These are phyloP conservation scores for Vanessa cardui DNA, from an alignment of 2,888 invertebrate genomes.

Conservation along the genomic window DNA sequence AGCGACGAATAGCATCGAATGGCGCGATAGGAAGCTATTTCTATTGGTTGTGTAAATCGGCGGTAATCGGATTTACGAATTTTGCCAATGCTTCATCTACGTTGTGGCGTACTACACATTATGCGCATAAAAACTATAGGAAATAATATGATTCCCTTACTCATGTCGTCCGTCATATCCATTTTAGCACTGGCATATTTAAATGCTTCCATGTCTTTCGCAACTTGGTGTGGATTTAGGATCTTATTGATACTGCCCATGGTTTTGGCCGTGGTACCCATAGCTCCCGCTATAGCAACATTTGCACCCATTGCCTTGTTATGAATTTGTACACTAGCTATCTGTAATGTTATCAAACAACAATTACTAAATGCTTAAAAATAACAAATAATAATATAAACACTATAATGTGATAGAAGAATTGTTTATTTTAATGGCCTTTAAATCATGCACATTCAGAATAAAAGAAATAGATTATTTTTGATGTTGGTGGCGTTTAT, in stretches of 20 bases:
- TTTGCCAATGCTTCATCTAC: too few relatives aligned
- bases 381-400: background rate
- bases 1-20: too few relatives aligned
- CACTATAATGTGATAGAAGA: too few relatives aligned
- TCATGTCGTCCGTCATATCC: constrained; percentile 98
- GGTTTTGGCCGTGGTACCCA: constrained; percentile 94
- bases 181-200: constrained; percentile 92
- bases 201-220: constrained; percentile 92
- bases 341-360: constrained; percentile 52
- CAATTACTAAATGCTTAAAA: background rate
- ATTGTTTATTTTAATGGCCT: too few relatives aligned
- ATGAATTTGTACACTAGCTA: constrained; percentile 89
- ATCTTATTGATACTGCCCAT: constrained; percentile 94
- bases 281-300: constrained; percentile 92
- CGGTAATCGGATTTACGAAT: too few relatives aligned
- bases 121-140: background rate
- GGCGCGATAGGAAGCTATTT: too few relatives aligned
- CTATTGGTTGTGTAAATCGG: too few relatives aligned
- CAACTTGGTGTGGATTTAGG: constrained; percentile 92
- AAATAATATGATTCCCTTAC: constrained; percentile 75
- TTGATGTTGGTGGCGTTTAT: too few relatives aligned
- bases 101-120: too few relatives aligned
- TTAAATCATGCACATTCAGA: too few relatives aligned
- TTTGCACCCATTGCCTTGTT: constrained; percentile 96
- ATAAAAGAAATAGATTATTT: too few relatives aligned